Percentiles rank a stretch among this genome's conserved stretches.
phyloP scores from a whole-genome alignment of 2,113 vertebrate species.

The Pagrus major region DNA sequence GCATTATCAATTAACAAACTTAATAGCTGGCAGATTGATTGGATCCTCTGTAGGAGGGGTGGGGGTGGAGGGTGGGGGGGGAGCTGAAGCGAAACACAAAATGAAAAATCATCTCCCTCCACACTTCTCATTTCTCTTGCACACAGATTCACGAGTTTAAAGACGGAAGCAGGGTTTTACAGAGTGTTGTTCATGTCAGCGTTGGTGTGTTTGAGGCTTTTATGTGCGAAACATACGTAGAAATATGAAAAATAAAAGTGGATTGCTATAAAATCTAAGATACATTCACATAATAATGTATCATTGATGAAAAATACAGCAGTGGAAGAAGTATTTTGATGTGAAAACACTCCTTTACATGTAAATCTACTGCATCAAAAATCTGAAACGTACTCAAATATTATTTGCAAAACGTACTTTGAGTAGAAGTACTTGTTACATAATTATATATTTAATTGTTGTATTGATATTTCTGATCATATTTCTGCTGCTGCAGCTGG shows the following conservation, averaged over 20 bases:
- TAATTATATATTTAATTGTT: background rate
- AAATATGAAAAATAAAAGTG: background rate
- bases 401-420: background rate
- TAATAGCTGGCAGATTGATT: conserved; percentile 99
- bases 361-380: background rate
- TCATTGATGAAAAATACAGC: background rate
- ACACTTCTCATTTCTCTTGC: conserved; percentile 74
- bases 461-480: background rate
- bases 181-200: background rate
- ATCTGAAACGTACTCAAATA: background rate
- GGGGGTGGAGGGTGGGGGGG: too few relatives aligned
- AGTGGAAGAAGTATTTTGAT: background rate
- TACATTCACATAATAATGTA: background rate
- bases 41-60: conserved; percentile 96
- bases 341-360: background rate
- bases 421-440: background rate
- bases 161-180: background rate
- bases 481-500: too few relatives aligned
- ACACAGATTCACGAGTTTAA: conserved; percentile 25
- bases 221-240: background rate
- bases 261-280: background rate
- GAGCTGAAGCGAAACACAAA: conserved; percentile 93
- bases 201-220: background rate
- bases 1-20: conserved; percentile 99
- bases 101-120: conserved; percentile 95